Evolutionary conservation across 2,888 invertebrate genomes (phyloP).

Genomic region (Ecdyonurus torrentis): DNA sequence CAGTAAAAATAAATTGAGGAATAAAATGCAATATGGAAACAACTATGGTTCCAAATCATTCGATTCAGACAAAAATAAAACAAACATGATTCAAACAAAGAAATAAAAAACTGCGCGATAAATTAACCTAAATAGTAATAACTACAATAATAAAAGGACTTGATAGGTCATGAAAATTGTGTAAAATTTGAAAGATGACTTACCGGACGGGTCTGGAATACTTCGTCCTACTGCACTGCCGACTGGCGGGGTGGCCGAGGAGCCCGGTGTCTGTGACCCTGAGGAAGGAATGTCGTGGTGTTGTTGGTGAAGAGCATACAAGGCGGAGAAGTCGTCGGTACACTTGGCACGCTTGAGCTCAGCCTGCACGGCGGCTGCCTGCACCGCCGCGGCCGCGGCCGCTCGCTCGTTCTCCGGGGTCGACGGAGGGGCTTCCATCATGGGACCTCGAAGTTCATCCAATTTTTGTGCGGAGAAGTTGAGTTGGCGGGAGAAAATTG

Average conservation of each 20-base stretch:
- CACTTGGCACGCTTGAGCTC: slow-evolving; percentile 44
- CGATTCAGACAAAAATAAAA: too few relatives aligned
- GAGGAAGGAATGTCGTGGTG: slow-evolving; percentile 21
- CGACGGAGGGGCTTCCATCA: slow-evolving; percentile 6
- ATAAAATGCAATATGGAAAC: too few relatives aligned
- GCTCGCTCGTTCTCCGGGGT: slow-evolving; percentile 6
- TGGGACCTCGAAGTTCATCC: slow-evolving; percentile 3
- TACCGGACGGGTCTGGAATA: slow-evolving; percentile 30
- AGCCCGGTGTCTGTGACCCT: slow-evolving; percentile 26
- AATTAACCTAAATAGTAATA: too few relatives aligned
- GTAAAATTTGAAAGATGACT: too few relatives aligned
- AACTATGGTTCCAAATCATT: too few relatives aligned
- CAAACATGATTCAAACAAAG: too few relatives aligned
- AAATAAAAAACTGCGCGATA: too few relatives aligned
- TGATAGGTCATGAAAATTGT: too few relatives aligned
- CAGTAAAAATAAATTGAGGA: too few relatives aligned
- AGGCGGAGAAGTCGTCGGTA: slow-evolving; percentile 76
- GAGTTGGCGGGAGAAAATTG: slow-evolving; percentile 75
- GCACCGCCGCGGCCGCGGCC: slow-evolving; percentile 9
- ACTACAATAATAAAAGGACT: too few relatives aligned
- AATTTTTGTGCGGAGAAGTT: slow-evolving; percentile 48
- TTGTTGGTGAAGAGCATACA: slow-evolving; percentile 47
- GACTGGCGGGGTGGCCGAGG: slow-evolving; percentile 44
- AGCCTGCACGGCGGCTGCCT: slow-evolving; percentile 5
- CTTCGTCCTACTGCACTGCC: slow-evolving; percentile 24